phyloP scores from a whole-genome alignment of 2,113 vertebrate genomes.

The Laticauda colubrina region DNA sequence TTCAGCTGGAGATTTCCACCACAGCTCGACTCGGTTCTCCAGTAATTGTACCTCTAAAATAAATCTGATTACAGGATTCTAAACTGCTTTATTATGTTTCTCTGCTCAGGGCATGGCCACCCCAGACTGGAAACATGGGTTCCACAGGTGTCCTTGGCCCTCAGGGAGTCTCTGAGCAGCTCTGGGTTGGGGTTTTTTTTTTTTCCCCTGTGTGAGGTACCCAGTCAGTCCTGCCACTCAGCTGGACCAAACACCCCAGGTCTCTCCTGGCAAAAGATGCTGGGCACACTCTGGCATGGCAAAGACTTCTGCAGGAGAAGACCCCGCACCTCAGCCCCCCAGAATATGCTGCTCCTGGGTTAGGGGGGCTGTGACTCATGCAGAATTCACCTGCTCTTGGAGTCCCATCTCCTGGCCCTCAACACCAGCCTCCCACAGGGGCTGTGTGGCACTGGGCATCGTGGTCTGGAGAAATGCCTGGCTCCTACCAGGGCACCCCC shows the following conservation, averaged over 20 bases:
- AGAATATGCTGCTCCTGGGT: neutral
- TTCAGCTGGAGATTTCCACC: neutral
- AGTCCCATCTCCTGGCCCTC: neutral
- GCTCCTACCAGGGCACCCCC: neutral
- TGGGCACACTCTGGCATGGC: neutral
- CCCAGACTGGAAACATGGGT: neutral
- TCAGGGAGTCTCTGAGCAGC: neutral
- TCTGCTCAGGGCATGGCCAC: neutral
- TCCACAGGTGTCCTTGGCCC: neutral
- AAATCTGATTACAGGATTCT: neutral
- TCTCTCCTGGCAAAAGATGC: too few relatives aligned
- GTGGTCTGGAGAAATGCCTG: neutral
- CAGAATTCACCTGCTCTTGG: neutral
- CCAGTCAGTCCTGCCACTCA: neutral
- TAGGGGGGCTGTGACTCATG: neutral
- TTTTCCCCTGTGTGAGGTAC: neutral
- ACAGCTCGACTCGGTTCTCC: neutral
- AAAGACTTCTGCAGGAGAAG: neutral
- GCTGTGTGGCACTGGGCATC: neutral
- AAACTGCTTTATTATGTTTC: neutral
- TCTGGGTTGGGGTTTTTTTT: neutral
- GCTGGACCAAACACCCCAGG: too few relatives aligned
- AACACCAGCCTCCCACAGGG: neutral
- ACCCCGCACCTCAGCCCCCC: neutral
- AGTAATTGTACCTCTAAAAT: neutral